Percentiles rank a stretch among this genome's conserved stretches.
These are phyloP conservation scores for Poeciliopsis presidionis DNA, from an alignment of 2,797 vertebrate genomes.

Conservation along the genomic window DNA sequence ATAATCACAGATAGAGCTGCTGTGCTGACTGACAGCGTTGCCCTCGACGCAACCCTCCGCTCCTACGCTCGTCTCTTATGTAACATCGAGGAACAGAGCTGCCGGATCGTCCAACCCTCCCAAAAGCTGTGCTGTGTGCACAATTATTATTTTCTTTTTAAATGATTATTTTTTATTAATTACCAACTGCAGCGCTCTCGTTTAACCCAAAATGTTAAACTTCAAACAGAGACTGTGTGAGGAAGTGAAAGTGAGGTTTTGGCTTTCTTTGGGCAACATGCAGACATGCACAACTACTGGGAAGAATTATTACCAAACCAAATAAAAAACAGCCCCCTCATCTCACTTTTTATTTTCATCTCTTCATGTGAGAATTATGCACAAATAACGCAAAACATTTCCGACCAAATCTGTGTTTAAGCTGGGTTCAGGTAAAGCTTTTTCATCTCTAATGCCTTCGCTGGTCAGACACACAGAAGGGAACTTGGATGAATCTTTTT, in stretches of 20 bases:
- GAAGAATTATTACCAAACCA: not conserved
- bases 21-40: constrained; percentile 41
- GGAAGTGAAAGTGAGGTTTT: not conserved
- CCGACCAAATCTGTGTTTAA: too few relatives aligned
- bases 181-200: not conserved
- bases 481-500: too few relatives aligned
- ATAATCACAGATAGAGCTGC: constrained; percentile 28
- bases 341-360: too few relatives aligned
- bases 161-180: not conserved
- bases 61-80: constrained; percentile 40
- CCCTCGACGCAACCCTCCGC: constrained; percentile 49
- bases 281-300: not conserved
- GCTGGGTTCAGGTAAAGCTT: too few relatives aligned
- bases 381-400: too few relatives aligned
- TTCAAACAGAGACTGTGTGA: not conserved
- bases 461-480: too few relatives aligned
- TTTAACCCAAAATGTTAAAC: not conserved
- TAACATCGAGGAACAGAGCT: constrained; percentile 37
- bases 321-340: not conserved
- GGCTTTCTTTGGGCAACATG: not conserved
- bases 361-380: too few relatives aligned
- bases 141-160: not conserved
- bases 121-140: not conserved
- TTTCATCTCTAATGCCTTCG: too few relatives aligned
- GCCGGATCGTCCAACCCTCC: constrained; percentile 18